A percentile compares a stretch with the other conserved stretches of the same genome.
Evolutionary conservation across 2,113 vertebrate genomes (phyloP).

Genomic region (Grammomys surdaster): DNA sequence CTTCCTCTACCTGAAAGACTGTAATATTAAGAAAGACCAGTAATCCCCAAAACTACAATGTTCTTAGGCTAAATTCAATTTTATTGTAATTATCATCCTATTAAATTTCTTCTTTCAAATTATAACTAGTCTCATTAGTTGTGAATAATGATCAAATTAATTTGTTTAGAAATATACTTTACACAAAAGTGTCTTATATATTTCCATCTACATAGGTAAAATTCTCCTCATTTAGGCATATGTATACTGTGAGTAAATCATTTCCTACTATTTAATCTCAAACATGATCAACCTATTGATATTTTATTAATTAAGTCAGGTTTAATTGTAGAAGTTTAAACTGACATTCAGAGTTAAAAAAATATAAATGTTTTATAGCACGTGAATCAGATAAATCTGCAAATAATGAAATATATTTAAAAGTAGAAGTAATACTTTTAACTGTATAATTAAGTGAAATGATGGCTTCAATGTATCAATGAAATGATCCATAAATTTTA

Average conservation of each 20-base stretch:
- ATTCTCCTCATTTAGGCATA: background rate
- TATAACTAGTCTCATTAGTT: background rate
- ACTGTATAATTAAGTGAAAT: background rate
- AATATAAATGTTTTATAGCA: constrained; percentile 4
- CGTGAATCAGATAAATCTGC: background rate
- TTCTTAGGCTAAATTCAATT: background rate
- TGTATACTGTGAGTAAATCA: background rate
- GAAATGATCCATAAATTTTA: constrained; percentile 19
- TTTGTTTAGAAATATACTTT: background rate
- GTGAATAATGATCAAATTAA: background rate
- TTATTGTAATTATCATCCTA: background rate
- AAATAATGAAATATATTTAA: background rate
- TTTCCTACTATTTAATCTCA: background rate
- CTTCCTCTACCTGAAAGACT: background rate
- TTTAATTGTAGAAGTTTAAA: background rate
- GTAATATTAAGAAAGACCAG: background rate
- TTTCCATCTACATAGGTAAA: background rate
- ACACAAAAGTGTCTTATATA: background rate
- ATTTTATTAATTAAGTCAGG: background rate
- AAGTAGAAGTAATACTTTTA: background rate
- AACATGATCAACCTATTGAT: background rate
- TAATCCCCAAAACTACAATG: background rate
- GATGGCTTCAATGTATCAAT: background rate
- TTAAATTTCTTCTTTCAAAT: background rate
- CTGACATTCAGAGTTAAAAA: background rate